phyloP scores from a whole-genome alignment of 1,140 invertebrate species.

The Bombus soroeensis region DNA sequence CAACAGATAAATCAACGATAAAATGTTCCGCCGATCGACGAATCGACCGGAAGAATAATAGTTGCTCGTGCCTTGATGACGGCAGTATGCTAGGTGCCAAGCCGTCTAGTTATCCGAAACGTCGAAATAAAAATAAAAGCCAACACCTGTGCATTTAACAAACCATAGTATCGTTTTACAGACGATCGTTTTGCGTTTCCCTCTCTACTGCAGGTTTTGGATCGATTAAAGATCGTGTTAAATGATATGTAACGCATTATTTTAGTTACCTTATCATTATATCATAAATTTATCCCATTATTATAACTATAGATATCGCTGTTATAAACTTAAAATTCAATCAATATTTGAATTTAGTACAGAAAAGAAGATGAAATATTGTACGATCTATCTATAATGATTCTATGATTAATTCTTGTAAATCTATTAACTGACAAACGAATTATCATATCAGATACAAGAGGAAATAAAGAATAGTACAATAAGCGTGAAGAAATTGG shows the following conservation, averaged over 20 bases:
- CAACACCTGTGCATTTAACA: background rate
- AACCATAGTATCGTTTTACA: background rate
- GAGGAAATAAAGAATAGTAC: too few species aligned
- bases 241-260: background rate
- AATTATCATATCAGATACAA: too few species aligned
- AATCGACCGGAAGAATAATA: conserved; percentile 67
- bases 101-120: conserved; percentile 57
- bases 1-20: conserved; percentile 61
- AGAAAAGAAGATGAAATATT: background rate
- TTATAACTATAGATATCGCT: too few species aligned
- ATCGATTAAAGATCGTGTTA: background rate
- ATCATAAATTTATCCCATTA: too few species aligned
- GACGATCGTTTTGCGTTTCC: background rate
- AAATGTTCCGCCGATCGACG: conserved; percentile 62
- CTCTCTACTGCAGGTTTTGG: background rate
- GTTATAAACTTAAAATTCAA: background rate
- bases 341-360: too few species aligned
- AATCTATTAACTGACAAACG: background rate
- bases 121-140: conserved; percentile 58
- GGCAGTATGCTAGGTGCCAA: conserved; percentile 57
- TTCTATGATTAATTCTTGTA: too few species aligned
- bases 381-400: background rate
- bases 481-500: background rate
- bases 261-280: background rate
- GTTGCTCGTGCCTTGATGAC: conserved; percentile 49